Evolutionary conservation across 23 tunicate species (phyloP), one percentile per base, ranked within the genome.

Genomic region (Halocynthia aurantium): DNA sequence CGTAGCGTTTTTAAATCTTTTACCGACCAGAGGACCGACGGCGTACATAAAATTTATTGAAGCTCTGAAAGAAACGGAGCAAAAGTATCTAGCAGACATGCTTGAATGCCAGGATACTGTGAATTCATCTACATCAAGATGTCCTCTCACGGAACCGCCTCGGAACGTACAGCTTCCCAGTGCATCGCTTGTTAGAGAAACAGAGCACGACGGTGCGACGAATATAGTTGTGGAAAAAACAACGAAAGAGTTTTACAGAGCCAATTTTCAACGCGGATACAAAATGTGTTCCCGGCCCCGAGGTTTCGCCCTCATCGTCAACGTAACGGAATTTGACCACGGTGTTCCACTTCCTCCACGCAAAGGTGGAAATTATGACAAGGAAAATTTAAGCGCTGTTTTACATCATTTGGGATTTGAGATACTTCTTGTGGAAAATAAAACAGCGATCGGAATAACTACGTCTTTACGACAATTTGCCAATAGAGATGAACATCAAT

Each of bases 211-310:
- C 40, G 78, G 78, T 21, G 31, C 78, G 2, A 53, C 31, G n/a
- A 74, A 18, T 51, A 17, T 80, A 52, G 11, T 67, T 0, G 76
- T 80, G 51, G 83, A 71, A 62, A 84, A 71, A n/a, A 55, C 89
- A 17, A 84, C 83, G 7, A 22, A 78, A 8, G 89, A 78, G 40
- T 78, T 84, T 58, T 84, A 78, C 61, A 51, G 63, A 21, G 51
- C 19, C 15, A 84, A 82, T 6, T n/a, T 15, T 10, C 58, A 70
- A 22, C 55, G 53, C 12, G 62, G 77, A 8, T 84, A 84, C 52
- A 84, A 84, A 65, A 84, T 84, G 89, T 71, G 78, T 6, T 78
- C 89, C 44, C 62, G 69, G 53, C 89, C 89, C 6, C 72, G 89
- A 22, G 89, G 89, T 8, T 52, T 15, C 22, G 89, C 83, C 6